Conservation (phyloP, 2,113 vertebrate genomes). For the Phrynosoma blainvillii region DNA sequence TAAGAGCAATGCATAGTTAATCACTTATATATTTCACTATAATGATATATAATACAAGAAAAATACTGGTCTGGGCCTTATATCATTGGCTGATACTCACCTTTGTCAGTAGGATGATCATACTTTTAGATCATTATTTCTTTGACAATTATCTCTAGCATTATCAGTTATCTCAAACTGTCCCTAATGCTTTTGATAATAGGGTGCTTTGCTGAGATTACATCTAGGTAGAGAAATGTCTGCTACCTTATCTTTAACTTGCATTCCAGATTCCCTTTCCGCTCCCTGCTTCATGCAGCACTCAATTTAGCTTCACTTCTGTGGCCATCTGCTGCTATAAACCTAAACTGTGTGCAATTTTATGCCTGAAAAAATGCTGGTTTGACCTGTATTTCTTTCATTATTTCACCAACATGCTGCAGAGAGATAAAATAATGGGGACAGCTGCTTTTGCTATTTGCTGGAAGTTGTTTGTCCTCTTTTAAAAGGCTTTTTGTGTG, state of each 20-base stretch:
- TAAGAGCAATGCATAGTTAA: constrained; percentile 13
- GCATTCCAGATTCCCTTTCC: constrained; percentile 18
- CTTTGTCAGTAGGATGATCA: not conserved
- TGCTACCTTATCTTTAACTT: constrained; percentile 1
- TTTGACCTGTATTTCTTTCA: constrained; percentile 40
- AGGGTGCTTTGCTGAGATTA: not conserved
- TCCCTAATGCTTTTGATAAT: not conserved
- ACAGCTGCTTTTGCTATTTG: constrained; percentile 28
- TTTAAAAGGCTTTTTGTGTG: constrained; percentile 11
- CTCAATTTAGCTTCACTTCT: constrained; percentile 38
- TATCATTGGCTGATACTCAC: not conserved
- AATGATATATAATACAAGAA: not conserved
- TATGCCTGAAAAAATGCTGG: constrained; percentile 43
- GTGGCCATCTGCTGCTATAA: constrained; percentile 40
- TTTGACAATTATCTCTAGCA: not conserved
- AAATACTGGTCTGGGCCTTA: not conserved
- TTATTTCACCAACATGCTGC: constrained; percentile 40
- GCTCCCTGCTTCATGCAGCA: constrained; percentile 15
- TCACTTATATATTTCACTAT: not conserved
- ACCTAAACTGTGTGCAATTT: constrained; percentile 56
- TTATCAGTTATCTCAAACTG: not conserved
- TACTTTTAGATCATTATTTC: constrained; percentile 3
- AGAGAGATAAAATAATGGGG: constrained; percentile 36
- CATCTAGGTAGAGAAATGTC: constrained; percentile 35
- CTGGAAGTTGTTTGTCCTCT: constrained; percentile 30